phyloP scores from a whole-genome alignment of 2,113 vertebrate genomes.

The Pseudolaguvia tuberculata region DNA sequence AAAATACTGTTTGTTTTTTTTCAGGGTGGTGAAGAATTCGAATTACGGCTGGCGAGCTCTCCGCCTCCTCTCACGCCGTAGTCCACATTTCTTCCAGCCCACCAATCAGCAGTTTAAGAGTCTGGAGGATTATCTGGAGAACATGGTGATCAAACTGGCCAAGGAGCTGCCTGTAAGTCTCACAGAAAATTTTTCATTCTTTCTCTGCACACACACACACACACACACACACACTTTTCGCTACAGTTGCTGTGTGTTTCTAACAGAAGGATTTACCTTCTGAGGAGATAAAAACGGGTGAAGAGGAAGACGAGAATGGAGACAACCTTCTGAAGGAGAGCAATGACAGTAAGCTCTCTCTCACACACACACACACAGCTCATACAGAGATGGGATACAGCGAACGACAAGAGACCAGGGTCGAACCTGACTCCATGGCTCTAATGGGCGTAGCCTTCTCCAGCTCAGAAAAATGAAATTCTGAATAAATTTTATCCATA shows the following conservation, averaged over 20 bases:
- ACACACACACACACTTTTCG: too few species aligned
- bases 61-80: constrained; percentile 87
- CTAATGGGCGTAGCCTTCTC: not conserved
- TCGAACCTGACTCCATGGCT: not conserved
- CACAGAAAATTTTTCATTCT: not conserved
- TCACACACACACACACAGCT: not conserved
- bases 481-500: too few species aligned
- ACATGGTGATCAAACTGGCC: constrained; percentile 98
- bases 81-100: constrained; percentile 97
- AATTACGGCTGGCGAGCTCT: constrained; percentile 97
- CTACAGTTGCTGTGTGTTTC: not conserved
- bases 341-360: constrained; percentile 85
- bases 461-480: too few species aligned
- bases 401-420: not conserved
- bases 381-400: too few species aligned
- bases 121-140: constrained; percentile 94
- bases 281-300: constrained; percentile 98
- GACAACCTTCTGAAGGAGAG: constrained; percentile 96
- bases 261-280: constrained; percentile 85
- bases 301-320: constrained; percentile 95
- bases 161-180: constrained; percentile 93
- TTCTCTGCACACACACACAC: too few species aligned
- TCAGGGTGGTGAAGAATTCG: constrained; percentile 90
- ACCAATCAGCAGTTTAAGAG: constrained; percentile 98
- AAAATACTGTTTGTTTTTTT: too few species aligned